A percentile compares a stretch with the other conserved stretches of the same genome.
phyloP scores from a whole-genome alignment of 2,888 invertebrate genomes.

The Eucriotettix oculatus region DNA sequence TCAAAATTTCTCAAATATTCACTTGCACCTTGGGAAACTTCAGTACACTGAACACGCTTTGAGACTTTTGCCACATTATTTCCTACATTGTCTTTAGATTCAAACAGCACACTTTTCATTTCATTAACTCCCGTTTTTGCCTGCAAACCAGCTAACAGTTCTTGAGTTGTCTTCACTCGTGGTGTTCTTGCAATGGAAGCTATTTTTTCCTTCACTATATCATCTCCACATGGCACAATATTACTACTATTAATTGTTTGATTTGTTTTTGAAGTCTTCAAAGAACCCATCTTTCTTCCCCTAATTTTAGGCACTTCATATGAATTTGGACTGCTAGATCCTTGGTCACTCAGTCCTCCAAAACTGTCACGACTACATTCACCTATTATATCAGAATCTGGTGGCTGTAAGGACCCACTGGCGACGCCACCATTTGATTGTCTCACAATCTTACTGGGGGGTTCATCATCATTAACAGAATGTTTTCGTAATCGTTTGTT shows the following conservation, averaged over 20 bases:
- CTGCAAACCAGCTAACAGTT: constrained; percentile 50
- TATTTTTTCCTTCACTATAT: constrained; percentile 36
- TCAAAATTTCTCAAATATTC: no score
- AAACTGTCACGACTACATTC: constrained; percentile 20
- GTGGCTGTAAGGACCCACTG: neutral
- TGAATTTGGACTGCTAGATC: neutral
- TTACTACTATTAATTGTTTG: neutral
- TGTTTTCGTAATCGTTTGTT: constrained; percentile 35
- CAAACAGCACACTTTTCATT: constrained; percentile 6
- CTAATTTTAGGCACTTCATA: constrained; percentile 5
- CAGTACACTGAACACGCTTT: no score
- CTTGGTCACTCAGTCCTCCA: constrained; percentile 10
- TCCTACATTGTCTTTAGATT: no score
- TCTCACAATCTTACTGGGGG: constrained; percentile 9
- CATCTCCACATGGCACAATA: constrained; percentile 18
- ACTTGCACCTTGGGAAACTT: no score
- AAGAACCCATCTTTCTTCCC: neutral
- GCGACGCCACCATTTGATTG: constrained; percentile 5
- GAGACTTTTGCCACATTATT: no score
- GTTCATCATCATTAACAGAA: constrained; percentile 10
- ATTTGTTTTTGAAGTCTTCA: neutral
- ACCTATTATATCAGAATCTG: constrained; percentile 10
- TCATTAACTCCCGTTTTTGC: constrained; percentile 29
- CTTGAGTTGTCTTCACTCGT: constrained; percentile 60
- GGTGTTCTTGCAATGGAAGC: constrained; percentile 40